phyloP scores from a whole-genome alignment of 1,140 invertebrate species.

The Drosophila serrata region DNA sequence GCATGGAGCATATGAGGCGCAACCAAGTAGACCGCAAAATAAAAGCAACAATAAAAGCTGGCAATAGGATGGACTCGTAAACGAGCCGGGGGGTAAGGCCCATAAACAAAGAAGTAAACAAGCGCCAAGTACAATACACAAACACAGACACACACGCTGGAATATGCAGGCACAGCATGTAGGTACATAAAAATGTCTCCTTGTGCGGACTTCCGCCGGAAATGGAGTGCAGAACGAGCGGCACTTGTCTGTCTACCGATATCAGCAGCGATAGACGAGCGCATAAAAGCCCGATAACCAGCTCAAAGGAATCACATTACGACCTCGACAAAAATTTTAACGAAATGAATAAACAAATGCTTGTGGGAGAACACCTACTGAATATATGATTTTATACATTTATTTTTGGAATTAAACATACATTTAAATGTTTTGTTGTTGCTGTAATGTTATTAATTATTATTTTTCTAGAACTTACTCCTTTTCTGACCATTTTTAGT shows the following conservation, averaged over 20 bases:
- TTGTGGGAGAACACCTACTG: neutral
- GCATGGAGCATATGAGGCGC: constrained; percentile 67
- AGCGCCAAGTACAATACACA: constrained; percentile 66
- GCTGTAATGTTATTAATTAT: no score
- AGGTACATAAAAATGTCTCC: constrained; percentile 50
- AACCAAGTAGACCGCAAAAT: constrained; percentile 70
- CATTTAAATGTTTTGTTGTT: no score
- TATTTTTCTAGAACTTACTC: neutral
- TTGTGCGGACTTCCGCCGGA: constrained; percentile 72
- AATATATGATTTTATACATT: neutral
- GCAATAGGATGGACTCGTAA: constrained; percentile 36
- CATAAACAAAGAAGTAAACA: constrained; percentile 83
- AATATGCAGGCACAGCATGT: constrained; percentile 25
- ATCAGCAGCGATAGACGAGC: constrained; percentile 46
- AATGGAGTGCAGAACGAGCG: constrained; percentile 62
- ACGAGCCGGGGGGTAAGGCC: constrained; percentile 50
- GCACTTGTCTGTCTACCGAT: constrained; percentile 68
- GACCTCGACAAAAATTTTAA: constrained; percentile 69
- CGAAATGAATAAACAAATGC: constrained; percentile 51
- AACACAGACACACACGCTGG: neutral
- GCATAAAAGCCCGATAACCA: constrained; percentile 72
- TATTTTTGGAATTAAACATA: no score
- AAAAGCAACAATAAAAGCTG: constrained; percentile 74
- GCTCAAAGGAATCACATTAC: constrained; percentile 70
- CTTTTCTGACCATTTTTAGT: neutral